Evolutionary conservation across 2,888 invertebrate genomes (phyloP).

Genomic region (Leucophora obtusa): DNA sequence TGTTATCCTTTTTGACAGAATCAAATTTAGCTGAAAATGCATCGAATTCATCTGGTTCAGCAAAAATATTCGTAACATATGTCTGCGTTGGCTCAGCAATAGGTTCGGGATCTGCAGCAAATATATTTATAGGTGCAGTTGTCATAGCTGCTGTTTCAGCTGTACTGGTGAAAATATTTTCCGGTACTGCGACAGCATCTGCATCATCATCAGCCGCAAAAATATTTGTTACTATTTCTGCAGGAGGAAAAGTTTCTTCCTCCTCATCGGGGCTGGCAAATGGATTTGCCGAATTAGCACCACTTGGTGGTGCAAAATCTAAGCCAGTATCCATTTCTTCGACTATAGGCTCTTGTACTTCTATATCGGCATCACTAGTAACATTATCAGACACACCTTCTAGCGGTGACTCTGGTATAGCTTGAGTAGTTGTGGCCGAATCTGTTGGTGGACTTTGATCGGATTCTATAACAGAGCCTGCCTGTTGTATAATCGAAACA

Average conservation of each 20-base stretch:
- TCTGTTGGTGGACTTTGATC: slow-evolving; percentile 74
- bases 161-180: slow-evolving; percentile 68
- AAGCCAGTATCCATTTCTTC: slow-evolving; percentile 78
- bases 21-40: slow-evolving; percentile 95
- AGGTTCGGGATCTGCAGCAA: slow-evolving; percentile 71
- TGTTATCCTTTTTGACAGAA: slow-evolving; percentile 79
- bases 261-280: slow-evolving; percentile 79
- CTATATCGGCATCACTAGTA: slow-evolving; percentile 33
- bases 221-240: slow-evolving; percentile 70
- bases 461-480: slow-evolving; percentile 64
- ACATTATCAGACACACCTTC: slow-evolving; percentile 67
- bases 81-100: slow-evolving; percentile 72
- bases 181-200: slow-evolving; percentile 58
- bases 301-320: slow-evolving; percentile 75
- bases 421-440: slow-evolving; percentile 71
- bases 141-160: slow-evolving; percentile 63
- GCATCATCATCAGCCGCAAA: slow-evolving; percentile 71
- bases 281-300: slow-evolving; percentile 79
- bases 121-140: slow-evolving; percentile 67
- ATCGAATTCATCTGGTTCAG: slow-evolving; percentile 86
- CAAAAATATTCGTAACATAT: slow-evolving; percentile 73
- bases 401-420: slow-evolving; percentile 67
- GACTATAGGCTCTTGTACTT: slow-evolving; percentile 65
- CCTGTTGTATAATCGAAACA: slow-evolving; percentile 43
- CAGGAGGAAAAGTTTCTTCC: slow-evolving; percentile 70